A percentile compares a stretch with the other conserved stretches of the same genome.
Evolutionary conservation across 2,797 vertebrate genomes (phyloP).

Genomic region (Danio albolineatus): DNA sequence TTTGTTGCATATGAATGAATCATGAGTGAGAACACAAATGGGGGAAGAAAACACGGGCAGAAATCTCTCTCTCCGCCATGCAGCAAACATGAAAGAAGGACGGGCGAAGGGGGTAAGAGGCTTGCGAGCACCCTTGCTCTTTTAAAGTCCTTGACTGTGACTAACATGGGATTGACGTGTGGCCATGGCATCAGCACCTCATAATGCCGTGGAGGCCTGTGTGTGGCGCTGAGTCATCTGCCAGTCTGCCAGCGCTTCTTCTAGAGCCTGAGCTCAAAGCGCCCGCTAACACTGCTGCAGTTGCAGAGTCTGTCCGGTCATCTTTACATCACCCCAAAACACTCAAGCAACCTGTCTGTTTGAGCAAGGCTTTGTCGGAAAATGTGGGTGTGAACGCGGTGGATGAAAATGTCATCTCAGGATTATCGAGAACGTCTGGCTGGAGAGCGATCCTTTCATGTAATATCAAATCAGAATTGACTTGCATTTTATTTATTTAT

Average conservation of each 20-base stretch:
- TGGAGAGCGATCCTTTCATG: not conserved
- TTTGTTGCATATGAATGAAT: slow-evolving; percentile 41
- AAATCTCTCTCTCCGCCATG: slow-evolving; percentile 19
- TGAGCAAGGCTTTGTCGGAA: slow-evolving; percentile 37
- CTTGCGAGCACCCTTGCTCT: slow-evolving; percentile 23
- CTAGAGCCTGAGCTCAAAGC: slow-evolving; percentile 25
- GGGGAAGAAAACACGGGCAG: not conserved
- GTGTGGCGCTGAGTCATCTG: slow-evolving; percentile 39
- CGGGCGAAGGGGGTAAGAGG: slow-evolving; percentile 12
- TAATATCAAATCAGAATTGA: not conserved
- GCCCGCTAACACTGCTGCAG: not conserved
- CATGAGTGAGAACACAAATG: slow-evolving; percentile 1
- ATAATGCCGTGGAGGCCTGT: slow-evolving; percentile 25
- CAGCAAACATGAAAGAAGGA: slow-evolving; percentile 39
- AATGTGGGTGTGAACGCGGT: slow-evolving; percentile 8
- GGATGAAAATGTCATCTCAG: slow-evolving; percentile 45
- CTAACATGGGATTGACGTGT: slow-evolving; percentile 28
- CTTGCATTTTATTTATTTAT: not conserved
- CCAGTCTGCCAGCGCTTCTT: slow-evolving; percentile 20
- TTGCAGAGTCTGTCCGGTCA: slow-evolving; percentile 19
- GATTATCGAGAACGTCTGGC: slow-evolving; percentile 23
- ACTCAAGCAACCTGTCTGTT: slow-evolving; percentile 2
- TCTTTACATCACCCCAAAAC: slow-evolving; percentile 22
- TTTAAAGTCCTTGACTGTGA: slow-evolving; percentile 39
- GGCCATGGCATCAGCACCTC: slow-evolving; percentile 10